These are phyloP conservation scores for Stictocephala bisonia DNA, from an alignment of 2,888 invertebrate species.

Conservation along the genomic window DNA sequence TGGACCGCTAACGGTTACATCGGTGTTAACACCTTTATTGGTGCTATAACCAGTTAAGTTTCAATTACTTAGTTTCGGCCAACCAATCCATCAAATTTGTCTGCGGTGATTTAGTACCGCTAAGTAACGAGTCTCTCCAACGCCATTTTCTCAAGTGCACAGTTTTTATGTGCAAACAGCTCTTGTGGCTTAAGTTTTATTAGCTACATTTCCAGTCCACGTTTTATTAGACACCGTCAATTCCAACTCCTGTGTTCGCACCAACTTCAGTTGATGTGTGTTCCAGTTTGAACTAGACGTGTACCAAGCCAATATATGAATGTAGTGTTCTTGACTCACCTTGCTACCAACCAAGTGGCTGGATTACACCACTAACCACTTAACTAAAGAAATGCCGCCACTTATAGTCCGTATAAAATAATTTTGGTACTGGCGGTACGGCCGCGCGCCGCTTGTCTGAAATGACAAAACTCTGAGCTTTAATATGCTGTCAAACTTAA, in stretches of 20 bases:
- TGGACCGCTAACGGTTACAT: conserved; percentile 2
- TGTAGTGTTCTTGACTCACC: too few species aligned
- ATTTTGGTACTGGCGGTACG: too few species aligned
- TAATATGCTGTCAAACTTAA: too few species aligned
- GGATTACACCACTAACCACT: too few species aligned
- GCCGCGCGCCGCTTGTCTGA: too few species aligned
- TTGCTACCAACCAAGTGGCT: too few species aligned
- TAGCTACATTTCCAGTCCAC: neutral
- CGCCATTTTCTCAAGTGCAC: conserved; percentile 29
- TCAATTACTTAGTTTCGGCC: conserved; percentile 37
- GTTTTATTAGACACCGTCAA: neutral
- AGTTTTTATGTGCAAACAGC: conserved; percentile 23
- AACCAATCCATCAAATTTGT: conserved; percentile 29
- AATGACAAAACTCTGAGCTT: too few species aligned
- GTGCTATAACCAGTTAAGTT: conserved; percentile 27
- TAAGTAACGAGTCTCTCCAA: conserved; percentile 27
- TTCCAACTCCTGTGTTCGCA: neutral
- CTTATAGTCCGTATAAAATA: too few species aligned
- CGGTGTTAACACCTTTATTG: conserved; percentile 24
- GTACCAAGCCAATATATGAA: too few species aligned
- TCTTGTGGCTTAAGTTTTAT: conserved; percentile 24
- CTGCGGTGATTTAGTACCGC: conserved; percentile 34
- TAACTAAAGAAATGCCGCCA: too few species aligned
- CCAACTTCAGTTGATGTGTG: neutral
- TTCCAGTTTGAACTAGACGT: conserved; percentile 11